A percentile compares a stretch with the other conserved stretches of the same genome.
Conservation (phyloP, 2,797 vertebrate species). For the Artibeus jamaicensis region DNA sequence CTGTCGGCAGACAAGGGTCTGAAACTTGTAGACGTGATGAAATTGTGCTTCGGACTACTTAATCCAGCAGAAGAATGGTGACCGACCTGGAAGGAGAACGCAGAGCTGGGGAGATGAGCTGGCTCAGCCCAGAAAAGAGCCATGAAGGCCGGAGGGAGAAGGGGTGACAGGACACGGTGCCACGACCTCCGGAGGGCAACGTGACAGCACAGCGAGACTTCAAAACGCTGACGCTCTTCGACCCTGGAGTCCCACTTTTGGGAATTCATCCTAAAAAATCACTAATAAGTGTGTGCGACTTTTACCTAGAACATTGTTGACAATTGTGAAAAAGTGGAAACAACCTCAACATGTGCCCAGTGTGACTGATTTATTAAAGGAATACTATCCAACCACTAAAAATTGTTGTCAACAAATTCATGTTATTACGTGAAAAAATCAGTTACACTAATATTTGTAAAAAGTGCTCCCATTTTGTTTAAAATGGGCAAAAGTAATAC, state of each 20-base stretch:
- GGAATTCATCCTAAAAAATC: neutral
- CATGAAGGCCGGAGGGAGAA: neutral
- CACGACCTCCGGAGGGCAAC: neutral
- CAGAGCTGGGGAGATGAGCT: neutral
- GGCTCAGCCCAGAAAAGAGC: neutral
- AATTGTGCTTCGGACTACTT: neutral
- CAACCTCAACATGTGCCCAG: neutral
- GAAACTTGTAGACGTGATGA: neutral
- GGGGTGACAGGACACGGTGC: neutral
- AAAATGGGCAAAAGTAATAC: conserved; percentile 12
- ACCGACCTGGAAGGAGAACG: neutral
- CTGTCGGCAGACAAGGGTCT: neutral
- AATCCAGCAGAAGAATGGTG: neutral
- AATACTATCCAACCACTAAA: neutral
- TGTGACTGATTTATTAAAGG: neutral
- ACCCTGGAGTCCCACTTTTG: neutral
- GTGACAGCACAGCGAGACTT: neutral
- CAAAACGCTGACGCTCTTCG: neutral
- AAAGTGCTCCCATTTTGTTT: neutral
- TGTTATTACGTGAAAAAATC: neutral
- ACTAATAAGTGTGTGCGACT: neutral
- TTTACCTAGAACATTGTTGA: neutral
- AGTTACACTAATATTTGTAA: neutral
- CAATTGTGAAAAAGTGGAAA: neutral
- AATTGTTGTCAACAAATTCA: neutral